phyloP scores from a whole-genome alignment of 2,888 invertebrate species.

The Scaeva pyrastri region DNA sequence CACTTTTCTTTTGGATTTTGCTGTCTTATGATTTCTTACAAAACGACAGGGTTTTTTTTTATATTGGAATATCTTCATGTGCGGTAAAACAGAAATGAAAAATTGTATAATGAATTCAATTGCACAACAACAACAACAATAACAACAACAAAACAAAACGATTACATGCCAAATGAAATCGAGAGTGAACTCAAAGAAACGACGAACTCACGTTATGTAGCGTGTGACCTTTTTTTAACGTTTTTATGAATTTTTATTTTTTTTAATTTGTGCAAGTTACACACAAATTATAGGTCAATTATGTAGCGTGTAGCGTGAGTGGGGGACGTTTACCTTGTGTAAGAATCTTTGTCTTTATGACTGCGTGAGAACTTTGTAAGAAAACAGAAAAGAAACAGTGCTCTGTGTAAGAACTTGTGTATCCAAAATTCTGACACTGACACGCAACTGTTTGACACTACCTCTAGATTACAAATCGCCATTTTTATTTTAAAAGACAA shows the following conservation, averaged over 20 bases:
- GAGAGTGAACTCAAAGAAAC: constrained; percentile 54
- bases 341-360: constrained; percentile 9
- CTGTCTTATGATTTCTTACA: constrained; percentile 22
- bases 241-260: neutral
- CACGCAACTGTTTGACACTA: neutral
- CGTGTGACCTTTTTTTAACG: constrained; percentile 53
- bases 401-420: neutral
- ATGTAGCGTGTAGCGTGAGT: constrained; percentile 11
- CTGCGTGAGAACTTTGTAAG: constrained; percentile 13
- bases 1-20: constrained; percentile 31
- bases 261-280: constrained; percentile 37
- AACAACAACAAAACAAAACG: constrained; percentile 5
- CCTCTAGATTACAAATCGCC: neutral
- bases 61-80: constrained; percentile 34
- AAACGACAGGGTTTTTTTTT: constrained; percentile 21
- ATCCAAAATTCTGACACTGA: neutral
- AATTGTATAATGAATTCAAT: constrained; percentile 41
- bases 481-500: neutral
- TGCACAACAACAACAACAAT: constrained; percentile 30
- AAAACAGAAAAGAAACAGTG: neutral
- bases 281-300: constrained; percentile 33
- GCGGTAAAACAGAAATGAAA: constrained; percentile 18
- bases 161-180: constrained; percentile 52
- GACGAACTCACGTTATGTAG: constrained; percentile 37
- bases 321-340: constrained; percentile 38